These are phyloP conservation scores for Drosophila tripunctata DNA, from an alignment of 2,888 invertebrate genomes.

Conservation along the genomic window DNA sequence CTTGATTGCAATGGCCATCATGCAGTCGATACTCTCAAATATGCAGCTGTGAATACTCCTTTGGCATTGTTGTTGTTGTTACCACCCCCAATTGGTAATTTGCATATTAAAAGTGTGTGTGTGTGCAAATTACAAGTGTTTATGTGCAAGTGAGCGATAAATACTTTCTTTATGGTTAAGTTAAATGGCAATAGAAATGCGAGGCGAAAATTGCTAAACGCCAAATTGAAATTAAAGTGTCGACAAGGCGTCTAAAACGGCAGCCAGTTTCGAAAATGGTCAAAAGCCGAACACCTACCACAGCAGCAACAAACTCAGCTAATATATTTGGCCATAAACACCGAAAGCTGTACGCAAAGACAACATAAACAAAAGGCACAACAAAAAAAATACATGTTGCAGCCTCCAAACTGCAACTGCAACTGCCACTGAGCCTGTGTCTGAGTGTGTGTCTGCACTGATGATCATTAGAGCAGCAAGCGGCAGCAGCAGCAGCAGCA, in stretches of 20 bases:
- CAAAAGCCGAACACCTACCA: slow-evolving; percentile 62
- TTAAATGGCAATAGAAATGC: slow-evolving; percentile 37
- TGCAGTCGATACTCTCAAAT: slow-evolving; percentile 11
- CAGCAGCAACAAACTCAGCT: slow-evolving; percentile 56
- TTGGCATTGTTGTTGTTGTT: slow-evolving; percentile 12
- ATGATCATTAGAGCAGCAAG: slow-evolving; percentile 55
- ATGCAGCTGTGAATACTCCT: slow-evolving; percentile 13
- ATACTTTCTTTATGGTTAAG: slow-evolving; percentile 65
- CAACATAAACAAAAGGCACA: slow-evolving; percentile 18
- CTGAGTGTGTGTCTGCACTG: slow-evolving; percentile 13
- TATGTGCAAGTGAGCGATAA: slow-evolving; percentile 59
- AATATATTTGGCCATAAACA: slow-evolving; percentile 78
- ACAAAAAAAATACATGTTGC: slow-evolving; percentile 36
- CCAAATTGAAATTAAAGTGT: slow-evolving; percentile 77
- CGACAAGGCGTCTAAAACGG: slow-evolving; percentile 51
- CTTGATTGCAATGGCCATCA: slow-evolving; percentile 36
- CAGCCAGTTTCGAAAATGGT: slow-evolving; percentile 71
- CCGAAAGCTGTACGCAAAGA: slow-evolving; percentile 60
- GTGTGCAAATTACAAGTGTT: slow-evolving; percentile 46
- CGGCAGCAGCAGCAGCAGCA: slow-evolving; percentile 14
- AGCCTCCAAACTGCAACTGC: slow-evolving; percentile 6
- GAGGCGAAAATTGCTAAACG: slow-evolving; percentile 63
- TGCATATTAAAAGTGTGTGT: slow-evolving; percentile 61
- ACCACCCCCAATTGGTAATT: slow-evolving; percentile 42
- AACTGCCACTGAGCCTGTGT: background rate